Conservation (phyloP, 2,797 vertebrate genomes). For the Danio choprae region DNA sequence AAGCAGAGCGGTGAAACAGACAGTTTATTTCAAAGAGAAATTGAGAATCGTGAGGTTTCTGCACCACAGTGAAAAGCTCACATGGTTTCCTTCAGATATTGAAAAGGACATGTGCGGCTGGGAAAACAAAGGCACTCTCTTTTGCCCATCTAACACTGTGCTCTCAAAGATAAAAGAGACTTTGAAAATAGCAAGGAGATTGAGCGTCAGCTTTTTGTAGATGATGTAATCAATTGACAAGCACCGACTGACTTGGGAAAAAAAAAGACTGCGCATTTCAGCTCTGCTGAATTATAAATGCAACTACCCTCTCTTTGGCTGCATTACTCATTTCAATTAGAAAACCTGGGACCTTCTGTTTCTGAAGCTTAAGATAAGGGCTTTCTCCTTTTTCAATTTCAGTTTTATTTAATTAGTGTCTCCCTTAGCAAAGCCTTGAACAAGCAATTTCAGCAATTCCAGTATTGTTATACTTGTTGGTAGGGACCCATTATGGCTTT, state of each 20-base stretch:
- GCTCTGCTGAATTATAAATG: slow-evolving; percentile 59
- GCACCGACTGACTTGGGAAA: slow-evolving; percentile 69
- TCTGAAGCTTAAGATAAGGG: slow-evolving; percentile 57
- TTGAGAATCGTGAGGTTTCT: slow-evolving; percentile 32
- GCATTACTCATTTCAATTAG: slow-evolving; percentile 61
- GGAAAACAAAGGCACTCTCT: slow-evolving; percentile 63
- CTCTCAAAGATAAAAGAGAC: slow-evolving; percentile 80
- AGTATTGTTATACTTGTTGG: slow-evolving; percentile 47
- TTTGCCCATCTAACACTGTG: slow-evolving; percentile 40
- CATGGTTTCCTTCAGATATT: slow-evolving; percentile 48
- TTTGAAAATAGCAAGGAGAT: slow-evolving; percentile 72
- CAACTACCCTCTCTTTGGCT: slow-evolving; percentile 48
- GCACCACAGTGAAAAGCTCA: neutral
- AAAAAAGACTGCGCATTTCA: slow-evolving; percentile 51
- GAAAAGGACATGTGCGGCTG: slow-evolving; percentile 45
- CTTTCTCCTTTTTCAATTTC: slow-evolving; percentile 51
- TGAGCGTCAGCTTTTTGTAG: slow-evolving; percentile 68
- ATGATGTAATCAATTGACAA: slow-evolving; percentile 78
- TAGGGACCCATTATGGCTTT: slow-evolving; percentile 41
- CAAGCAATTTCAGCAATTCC: slow-evolving; percentile 56
- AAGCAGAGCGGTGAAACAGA: slow-evolving; percentile 39
- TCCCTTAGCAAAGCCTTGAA: slow-evolving; percentile 54
- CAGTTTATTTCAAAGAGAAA: slow-evolving; percentile 46
- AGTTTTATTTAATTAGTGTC: slow-evolving; percentile 68
- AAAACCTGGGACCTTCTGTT: slow-evolving; percentile 62